Conservation (phyloP, 2,113 vertebrate species). For the Pollimyrus isidori region DNA sequence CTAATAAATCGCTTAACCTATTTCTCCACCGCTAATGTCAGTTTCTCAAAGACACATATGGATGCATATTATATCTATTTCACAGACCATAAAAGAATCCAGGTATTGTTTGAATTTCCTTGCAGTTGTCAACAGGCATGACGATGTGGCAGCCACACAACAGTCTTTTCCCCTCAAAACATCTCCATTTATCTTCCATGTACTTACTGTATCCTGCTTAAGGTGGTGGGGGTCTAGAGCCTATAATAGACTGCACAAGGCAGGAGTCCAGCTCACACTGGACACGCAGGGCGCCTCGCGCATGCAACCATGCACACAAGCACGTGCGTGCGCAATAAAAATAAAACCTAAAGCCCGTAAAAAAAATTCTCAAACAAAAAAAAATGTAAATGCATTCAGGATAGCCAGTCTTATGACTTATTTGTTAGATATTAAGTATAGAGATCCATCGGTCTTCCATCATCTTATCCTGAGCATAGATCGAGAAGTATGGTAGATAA, state of each 20-base stretch:
- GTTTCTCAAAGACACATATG: not conserved
- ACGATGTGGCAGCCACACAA: not conserved
- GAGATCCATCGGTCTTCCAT: not conserved
- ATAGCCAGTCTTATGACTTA: not conserved
- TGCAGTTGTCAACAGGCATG: not conserved
- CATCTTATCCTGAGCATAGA: not conserved
- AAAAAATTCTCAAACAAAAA: not conserved
- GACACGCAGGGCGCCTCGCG: not conserved
- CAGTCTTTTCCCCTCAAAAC: not conserved
- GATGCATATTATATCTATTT: not conserved
- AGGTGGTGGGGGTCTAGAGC: not conserved
- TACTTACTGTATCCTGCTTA: not conserved
- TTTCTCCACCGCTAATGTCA: not conserved
- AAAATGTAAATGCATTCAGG: not conserved
- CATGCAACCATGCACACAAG: no score
- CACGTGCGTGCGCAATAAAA: not conserved
- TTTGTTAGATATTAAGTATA: not conserved
- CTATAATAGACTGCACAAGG: not conserved
- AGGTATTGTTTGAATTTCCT: not conserved
- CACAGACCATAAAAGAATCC: not conserved
- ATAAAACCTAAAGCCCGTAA: not conserved
- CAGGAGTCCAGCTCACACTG: not conserved
- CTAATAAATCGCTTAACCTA: not conserved
- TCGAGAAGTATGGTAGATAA: not conserved
- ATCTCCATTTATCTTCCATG: not conserved